phyloP scores from a whole-genome alignment of 37 sponge, comb jelly and placozoan species.

The Eunapius fragilis region DNA sequence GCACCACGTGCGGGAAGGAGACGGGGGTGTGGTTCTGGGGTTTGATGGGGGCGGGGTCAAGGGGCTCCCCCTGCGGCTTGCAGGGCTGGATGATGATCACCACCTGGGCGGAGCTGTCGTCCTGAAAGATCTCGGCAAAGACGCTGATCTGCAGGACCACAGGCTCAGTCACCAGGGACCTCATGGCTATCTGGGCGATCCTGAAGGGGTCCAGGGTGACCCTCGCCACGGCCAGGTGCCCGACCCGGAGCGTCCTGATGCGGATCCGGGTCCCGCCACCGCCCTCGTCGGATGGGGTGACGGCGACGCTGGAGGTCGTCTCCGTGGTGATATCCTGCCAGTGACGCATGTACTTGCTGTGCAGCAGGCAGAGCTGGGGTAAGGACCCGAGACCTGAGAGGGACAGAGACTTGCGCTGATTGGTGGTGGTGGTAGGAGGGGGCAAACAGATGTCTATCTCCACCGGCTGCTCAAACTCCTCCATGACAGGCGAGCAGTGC shows the following conservation, averaged over 20 bases:
- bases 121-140: constrained; percentile 15
- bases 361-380: constrained; percentile 31
- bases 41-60: neutral
- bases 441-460: no score
- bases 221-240: constrained; percentile 36
- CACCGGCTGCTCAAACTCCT: constrained; percentile 31
- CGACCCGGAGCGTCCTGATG: constrained; percentile 26
- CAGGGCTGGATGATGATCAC: constrained; percentile 29
- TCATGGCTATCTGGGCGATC: constrained; percentile 44
- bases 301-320: neutral
- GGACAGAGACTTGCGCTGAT: neutral
- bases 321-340: constrained; percentile 65
- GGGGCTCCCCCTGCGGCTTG: constrained; percentile 22
- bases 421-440: neutral
- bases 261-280: neutral
- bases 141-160: constrained; percentile 15
- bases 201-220: constrained; percentile 31
- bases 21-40: constrained; percentile 29
- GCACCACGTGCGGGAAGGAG: constrained; percentile 45
- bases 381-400: neutral
- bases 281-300: neutral
- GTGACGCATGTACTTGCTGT: constrained; percentile 52
- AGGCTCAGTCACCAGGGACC: constrained; percentile 27
- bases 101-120: constrained; percentile 28
- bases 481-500: constrained; percentile 1